Percentiles rank a stretch among this genome's conserved stretches.
Conservation (phyloP, 2,888 invertebrate genomes). For the Auanema freiburgensis region DNA sequence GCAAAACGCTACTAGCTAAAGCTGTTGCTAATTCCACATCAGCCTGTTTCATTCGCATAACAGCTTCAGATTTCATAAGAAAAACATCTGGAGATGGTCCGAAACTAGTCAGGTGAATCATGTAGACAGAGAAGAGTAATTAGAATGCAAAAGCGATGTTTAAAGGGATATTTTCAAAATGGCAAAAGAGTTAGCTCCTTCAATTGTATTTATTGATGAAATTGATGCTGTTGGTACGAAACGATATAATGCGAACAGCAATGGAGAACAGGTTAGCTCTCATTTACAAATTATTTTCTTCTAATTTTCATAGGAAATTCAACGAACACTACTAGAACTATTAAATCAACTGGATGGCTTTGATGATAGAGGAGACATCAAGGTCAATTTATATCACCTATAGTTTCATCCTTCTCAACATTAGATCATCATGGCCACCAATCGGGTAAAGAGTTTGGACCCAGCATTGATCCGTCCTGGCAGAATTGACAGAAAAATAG, state of each 20-base stretch:
- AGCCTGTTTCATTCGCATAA: constrained; percentile 94
- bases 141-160: neutral
- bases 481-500: constrained; percentile 96
- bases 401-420: constrained; percentile 18
- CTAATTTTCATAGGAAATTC: constrained; percentile 75
- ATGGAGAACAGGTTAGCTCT: constrained; percentile 77
- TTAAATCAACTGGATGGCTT: constrained; percentile 97
- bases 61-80: constrained; percentile 97
- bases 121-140: neutral
- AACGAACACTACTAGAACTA: constrained; percentile 96
- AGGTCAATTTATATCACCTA: constrained; percentile 75
- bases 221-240: constrained; percentile 99
- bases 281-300: constrained; percentile 10
- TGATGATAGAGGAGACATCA: constrained; percentile 91
- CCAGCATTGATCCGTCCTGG: constrained; percentile 97
- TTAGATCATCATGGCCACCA: constrained; percentile 93
- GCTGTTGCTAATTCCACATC: constrained; percentile 99
- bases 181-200: constrained; percentile 66
- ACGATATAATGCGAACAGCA: constrained; percentile 93
- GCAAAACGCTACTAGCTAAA: constrained; percentile 94
- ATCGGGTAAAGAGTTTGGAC: constrained; percentile 95
- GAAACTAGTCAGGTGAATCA: constrained; percentile 80
- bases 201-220: constrained; percentile 98
- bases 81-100: constrained; percentile 97
- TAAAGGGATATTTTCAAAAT: constrained; percentile 53